Base-by-base conservation (phyloP, 1,140 invertebrate species). In the Vollenhovia emeryi region DNA sequence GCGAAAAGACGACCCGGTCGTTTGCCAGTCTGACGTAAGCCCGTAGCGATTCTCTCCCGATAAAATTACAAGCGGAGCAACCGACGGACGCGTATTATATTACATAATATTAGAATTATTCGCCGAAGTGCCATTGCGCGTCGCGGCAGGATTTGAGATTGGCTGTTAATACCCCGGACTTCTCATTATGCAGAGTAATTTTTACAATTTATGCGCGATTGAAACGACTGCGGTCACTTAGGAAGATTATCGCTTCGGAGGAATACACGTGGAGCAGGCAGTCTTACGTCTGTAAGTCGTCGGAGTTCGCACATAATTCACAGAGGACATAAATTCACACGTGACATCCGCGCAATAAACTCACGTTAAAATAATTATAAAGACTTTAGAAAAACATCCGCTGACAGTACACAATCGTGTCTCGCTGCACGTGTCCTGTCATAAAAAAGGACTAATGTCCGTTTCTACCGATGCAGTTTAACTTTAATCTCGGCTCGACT, bases 21-120 rank as follows among this genome's bases (percentile, higher is more conserved):
- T 21, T 36, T 50, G 76, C 11, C 33, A 45, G 40, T 30, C 78
- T 82, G 78, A 82, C 78, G 78, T 73, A 82, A 82, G 66, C 24
- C 2, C 30, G 66, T 45, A 59, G 43, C 50, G n/a, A 82, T 82
- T 73, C 50, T 21, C 57, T 27, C 24, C 45, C 50, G 40, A 69
- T 30, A 27, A 69, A 80, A 69, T 52, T 45, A 71, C 71, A 82
- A 82, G 33, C 13, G 52, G 50, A 57, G 40, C 66, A 45, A 33
- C n/a, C 27, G 50, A 40, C 33, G 21, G 1, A 15, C 5, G 15
- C 43, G 36, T 33, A 33, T 62, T 21, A 11, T 9, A 24, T 80
- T 80, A 55, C 64, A 55, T 69, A 71, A 79, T n/a, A 66, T 45
- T 11, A 27, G 18, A 15, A 79, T 79, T 50, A 79, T 68, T 68